phyloP scores from a whole-genome alignment of 2,888 invertebrate species.

The Stegana nigrithorax region DNA sequence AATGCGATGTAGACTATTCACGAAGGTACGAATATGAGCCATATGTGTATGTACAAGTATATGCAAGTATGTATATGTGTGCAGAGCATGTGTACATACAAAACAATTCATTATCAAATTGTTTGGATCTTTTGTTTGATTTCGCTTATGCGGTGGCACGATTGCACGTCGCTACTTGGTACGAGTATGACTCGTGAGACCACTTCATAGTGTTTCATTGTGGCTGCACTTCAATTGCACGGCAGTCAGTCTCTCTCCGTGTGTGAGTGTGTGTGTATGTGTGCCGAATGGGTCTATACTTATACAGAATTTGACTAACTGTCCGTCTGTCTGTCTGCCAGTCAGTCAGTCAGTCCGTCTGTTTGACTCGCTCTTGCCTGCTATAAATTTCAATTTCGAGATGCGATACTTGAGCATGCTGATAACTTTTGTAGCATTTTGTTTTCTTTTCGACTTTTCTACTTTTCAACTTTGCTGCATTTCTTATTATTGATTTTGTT shows the following conservation, averaged over 20 bases:
- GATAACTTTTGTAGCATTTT: constrained; percentile 11
- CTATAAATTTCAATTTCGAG: constrained; percentile 16
- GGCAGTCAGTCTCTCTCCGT: no score
- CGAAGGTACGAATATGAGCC: no score
- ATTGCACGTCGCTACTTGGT: constrained; percentile 15
- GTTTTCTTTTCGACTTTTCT: background rate
- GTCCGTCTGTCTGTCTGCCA: background rate
- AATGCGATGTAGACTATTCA: no score
- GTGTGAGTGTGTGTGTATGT: no score
- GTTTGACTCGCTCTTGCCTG: background rate
- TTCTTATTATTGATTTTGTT: no score
- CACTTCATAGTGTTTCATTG: constrained; percentile 5
- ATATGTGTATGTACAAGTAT: no score
- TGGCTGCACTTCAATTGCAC: background rate
- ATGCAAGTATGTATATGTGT: no score
- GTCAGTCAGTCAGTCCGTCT: background rate
- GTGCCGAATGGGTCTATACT: background rate
- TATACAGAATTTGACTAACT: no score
- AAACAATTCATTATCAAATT: constrained; percentile 9
- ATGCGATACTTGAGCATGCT: constrained; percentile 12
- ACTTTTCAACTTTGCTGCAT: no score
- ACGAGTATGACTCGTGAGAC: background rate
- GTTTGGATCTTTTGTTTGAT: constrained; percentile 10
- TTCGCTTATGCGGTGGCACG: background rate
- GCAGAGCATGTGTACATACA: no score